Evolutionary conservation across 2,113 vertebrate genomes (phyloP).

Genomic region (Myxocyprinus asiaticus): DNA sequence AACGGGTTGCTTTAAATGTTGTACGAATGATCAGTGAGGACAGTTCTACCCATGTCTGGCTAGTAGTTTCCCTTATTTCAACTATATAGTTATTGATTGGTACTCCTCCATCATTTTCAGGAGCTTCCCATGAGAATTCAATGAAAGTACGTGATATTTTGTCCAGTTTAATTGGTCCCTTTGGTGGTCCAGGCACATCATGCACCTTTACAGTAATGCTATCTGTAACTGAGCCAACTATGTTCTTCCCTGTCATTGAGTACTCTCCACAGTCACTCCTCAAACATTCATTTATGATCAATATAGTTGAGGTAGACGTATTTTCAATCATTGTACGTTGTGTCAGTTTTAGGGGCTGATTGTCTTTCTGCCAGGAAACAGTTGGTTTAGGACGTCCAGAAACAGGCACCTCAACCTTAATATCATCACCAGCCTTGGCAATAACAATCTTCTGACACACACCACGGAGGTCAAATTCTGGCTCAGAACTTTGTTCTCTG

Average conservation of each 20-base stretch:
- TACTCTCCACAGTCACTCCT: conserved; percentile 88
- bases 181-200: conserved; percentile 94
- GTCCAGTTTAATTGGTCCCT: conserved; percentile 91
- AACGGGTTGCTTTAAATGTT: conserved; percentile 87
- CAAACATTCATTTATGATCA: conserved; percentile 87
- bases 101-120: conserved; percentile 95
- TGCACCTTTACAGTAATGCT: conserved; percentile 89
- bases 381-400: conserved; percentile 91
- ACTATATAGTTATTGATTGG: conserved; percentile 93
- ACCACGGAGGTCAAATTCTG: conserved; percentile 91
- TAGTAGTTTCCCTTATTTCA: conserved; percentile 91
- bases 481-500: conserved; percentile 87
- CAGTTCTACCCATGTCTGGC: conserved; percentile 88
- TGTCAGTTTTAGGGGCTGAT: conserved; percentile 86
- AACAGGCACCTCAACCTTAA: conserved; percentile 95
- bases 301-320: conserved; percentile 84
- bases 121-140: conserved; percentile 90
- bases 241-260: conserved; percentile 89
- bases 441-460: conserved; percentile 94
- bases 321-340: conserved; percentile 88
- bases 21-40: conserved; percentile 90
- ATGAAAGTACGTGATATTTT: conserved; percentile 90
- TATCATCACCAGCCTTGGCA: conserved; percentile 91
- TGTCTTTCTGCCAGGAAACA: conserved; percentile 93
- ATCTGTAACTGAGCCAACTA: conserved; percentile 89